These are phyloP conservation scores for Pseudoatta argentina DNA, from an alignment of 1,140 invertebrate species.

Conservation along the genomic window DNA sequence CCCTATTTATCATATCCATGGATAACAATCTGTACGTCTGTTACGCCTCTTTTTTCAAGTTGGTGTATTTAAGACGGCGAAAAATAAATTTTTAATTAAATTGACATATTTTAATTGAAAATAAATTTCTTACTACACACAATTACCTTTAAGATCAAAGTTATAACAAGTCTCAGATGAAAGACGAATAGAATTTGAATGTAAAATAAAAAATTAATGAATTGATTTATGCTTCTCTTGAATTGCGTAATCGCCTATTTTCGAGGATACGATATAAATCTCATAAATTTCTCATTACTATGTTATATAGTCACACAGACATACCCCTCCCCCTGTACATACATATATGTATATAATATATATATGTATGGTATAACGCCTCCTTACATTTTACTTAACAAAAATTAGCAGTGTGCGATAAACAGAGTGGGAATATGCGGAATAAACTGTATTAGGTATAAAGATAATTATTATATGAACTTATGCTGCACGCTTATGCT, in stretches of 20 bases:
- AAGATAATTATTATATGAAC: slow-evolving; percentile 30
- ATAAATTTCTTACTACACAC: neutral
- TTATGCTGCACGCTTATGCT: slow-evolving; percentile 44
- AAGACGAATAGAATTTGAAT: neutral
- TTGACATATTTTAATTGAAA: slow-evolving; percentile 30
- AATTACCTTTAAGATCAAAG: neutral
- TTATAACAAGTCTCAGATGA: neutral
- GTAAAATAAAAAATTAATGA: neutral
- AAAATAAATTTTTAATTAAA: slow-evolving; percentile 22
- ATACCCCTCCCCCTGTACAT: slow-evolving; percentile 33
- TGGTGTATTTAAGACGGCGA: neutral
- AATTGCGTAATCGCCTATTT: neutral
- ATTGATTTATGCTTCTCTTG: slow-evolving; percentile 7
- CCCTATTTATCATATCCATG: neutral
- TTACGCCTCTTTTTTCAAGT: neutral
- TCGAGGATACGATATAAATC: slow-evolving; percentile 11
- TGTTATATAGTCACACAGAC: slow-evolving; percentile 64
- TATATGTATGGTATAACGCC: slow-evolving; percentile 53
- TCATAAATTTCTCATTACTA: slow-evolving; percentile 57
- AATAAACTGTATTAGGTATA: slow-evolving; percentile 13
- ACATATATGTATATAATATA: slow-evolving; percentile 50
- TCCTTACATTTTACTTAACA: slow-evolving; percentile 56
- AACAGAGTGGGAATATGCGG: slow-evolving; percentile 17
- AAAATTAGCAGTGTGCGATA: slow-evolving; percentile 23
- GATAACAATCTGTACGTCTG: neutral